A percentile compares a stretch with the other conserved stretches of the same genome.
Evolutionary conservation across 2,888 invertebrate species (phyloP).

Genomic region (Ophion obscuratus): DNA sequence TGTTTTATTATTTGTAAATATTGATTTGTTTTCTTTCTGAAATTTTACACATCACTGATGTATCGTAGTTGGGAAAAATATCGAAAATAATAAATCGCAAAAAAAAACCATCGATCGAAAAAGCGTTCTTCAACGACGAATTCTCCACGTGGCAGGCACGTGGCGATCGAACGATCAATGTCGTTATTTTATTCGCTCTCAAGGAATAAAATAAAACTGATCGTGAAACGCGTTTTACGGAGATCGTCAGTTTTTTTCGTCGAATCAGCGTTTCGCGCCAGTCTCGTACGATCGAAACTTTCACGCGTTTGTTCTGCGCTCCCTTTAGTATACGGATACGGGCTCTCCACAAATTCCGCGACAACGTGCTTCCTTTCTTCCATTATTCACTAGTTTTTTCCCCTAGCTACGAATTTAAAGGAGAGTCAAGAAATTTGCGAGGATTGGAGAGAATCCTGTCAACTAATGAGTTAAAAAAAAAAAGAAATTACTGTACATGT

Average conservation of each 20-base stretch:
- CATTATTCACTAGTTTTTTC: background rate
- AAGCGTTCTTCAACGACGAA: background rate
- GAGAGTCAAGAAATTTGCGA: no score
- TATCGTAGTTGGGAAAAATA: no score
- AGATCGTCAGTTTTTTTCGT: constrained; percentile 12
- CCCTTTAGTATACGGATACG: background rate
- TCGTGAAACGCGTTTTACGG: background rate
- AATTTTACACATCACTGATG: no score
- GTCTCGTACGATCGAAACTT: constrained; percentile 32
- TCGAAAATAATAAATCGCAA: no score
- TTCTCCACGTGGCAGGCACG: background rate
- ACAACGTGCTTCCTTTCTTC: background rate
- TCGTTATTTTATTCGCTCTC: background rate
- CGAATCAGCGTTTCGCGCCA: constrained; percentile 29
- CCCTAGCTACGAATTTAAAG: background rate
- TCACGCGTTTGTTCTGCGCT: background rate
- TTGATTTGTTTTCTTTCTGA: no score
- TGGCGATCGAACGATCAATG: background rate
- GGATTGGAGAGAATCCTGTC: no score
- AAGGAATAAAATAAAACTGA: background rate
- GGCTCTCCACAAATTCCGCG: background rate
- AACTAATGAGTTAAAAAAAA: no score
- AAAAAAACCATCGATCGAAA: background rate
- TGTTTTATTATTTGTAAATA: no score
- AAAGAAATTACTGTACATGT: no score